phyloP scores from a whole-genome alignment of 37 sponge, comb jelly and placozoan species.

The Cliona cf. orientalis region DNA sequence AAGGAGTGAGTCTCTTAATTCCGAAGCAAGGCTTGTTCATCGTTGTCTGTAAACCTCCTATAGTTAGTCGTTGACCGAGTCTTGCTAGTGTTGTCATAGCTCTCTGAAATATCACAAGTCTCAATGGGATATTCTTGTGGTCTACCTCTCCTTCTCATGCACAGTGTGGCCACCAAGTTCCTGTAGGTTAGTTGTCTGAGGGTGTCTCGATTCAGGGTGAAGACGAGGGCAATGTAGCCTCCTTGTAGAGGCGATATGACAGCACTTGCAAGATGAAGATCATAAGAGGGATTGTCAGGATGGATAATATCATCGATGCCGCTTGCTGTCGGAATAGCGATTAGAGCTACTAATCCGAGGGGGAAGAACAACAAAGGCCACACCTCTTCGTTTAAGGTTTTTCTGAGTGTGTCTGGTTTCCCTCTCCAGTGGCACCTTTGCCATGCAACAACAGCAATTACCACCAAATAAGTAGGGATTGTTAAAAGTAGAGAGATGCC shows the following conservation, averaged over 20 bases:
- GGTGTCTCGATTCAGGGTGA: slow-evolving; percentile 56
- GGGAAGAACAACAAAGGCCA: slow-evolving; percentile 30
- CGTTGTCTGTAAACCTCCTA: too few relatives aligned
- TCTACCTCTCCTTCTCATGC: neutral
- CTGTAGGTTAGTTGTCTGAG: slow-evolving; percentile 8
- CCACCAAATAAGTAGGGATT: slow-evolving; percentile 3
- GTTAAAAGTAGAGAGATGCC: slow-evolving; percentile 18
- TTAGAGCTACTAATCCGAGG: slow-evolving; percentile 25
- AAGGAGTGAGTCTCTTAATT: too few relatives aligned
- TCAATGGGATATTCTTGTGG: slow-evolving; percentile 4
- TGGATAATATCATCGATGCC: slow-evolving; percentile 25
- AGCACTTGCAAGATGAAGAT: slow-evolving; percentile 51
- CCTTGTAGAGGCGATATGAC: slow-evolving; percentile 48
- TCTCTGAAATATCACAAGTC: too few relatives aligned
- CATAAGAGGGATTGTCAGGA: neutral
- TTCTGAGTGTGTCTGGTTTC: neutral
- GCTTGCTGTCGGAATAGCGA: slow-evolving; percentile 31
- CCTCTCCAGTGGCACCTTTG: neutral
- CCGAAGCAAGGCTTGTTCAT: too few relatives aligned
- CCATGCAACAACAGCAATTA: neutral
- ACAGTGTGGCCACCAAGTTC: neutral
- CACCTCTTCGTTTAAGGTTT: slow-evolving; percentile 17
- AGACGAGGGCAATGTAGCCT: slow-evolving; percentile 39
- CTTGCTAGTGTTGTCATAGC: too few relatives aligned
- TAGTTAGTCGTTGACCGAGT: too few relatives aligned